Base-by-base conservation (phyloP, 37 sponge, comb jelly and placozoan species). In the Halichondria panicea region DNA sequence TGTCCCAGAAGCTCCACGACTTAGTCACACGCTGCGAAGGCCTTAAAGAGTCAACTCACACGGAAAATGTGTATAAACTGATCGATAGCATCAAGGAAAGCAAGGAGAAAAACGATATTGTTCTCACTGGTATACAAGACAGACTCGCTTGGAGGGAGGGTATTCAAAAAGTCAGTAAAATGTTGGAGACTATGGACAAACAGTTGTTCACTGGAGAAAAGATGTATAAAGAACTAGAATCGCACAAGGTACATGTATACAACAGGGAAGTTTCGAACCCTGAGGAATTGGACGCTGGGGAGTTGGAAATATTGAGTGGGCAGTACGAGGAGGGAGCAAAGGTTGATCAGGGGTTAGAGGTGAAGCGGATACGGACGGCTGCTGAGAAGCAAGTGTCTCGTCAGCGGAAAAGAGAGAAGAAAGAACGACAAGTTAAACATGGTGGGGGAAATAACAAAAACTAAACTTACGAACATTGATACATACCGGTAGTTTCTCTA, bases 71-170 rank as follows among this genome's bases (percentile, higher is more conserved):
- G 6, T 56, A 72, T 55, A 56, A 27, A 35, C 57, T 27, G 8
- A 72, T 72, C 34, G 77, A 76, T 52, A 63, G 53, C 24, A 24
- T 76, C 0, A 28, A 63, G 25, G 77, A 76, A 44, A n/a, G 27
- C 2, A 15, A 54, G 31, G 66, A 76, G 18, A 64, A 64, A 31
- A 42, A 64, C 24, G 34, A 76, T 53, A 50, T 22, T 21, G 35
- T 12, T 3, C 31, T 65, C 1, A 2, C 77, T 19, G 39, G 65
- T 18, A 31, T 43, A 28, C 44, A 65, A 18, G 66, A 62, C 2
- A 28, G 36, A 54, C 31, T 18, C 9, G 8, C 22, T 0, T 76
- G 77, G 77, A 76, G 66, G 53, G n/a, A 21, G 7, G 73, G 42
- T n/a, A 36, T 55, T 38, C 21, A 36, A 1, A 38, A 33, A 12